Percentiles rank a stretch among this genome's conserved stretches.
phyloP scores from a whole-genome alignment of 2,797 vertebrate species.

The Muscicapa striata region DNA sequence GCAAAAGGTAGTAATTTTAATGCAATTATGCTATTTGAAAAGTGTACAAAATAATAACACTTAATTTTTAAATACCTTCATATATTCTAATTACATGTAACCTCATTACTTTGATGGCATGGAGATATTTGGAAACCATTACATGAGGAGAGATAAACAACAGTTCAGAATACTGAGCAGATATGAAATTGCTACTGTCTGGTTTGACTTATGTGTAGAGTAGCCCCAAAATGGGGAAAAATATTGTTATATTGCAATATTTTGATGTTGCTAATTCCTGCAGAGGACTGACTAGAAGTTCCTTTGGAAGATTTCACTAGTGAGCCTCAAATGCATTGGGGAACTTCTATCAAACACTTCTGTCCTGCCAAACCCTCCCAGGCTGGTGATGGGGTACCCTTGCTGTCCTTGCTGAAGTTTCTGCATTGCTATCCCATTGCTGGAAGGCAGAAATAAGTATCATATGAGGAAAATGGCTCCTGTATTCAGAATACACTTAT shows the following conservation, averaged over 20 bases:
- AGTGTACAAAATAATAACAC: neutral
- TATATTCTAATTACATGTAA: neutral
- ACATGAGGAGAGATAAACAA: neutral
- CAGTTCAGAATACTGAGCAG: neutral
- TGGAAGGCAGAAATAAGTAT: slow-evolving; percentile 14
- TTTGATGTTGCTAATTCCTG: neutral
- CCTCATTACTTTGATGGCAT: neutral
- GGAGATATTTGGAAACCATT: neutral
- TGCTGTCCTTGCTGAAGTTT: neutral
- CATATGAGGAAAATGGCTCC: neutral
- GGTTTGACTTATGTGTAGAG: neutral
- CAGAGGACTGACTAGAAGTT: neutral
- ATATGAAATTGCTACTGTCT: neutral
- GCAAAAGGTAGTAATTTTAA: neutral
- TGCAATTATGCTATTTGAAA: neutral
- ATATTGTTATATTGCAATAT: neutral
- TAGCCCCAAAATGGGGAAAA: neutral
- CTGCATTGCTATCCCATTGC: neutral
- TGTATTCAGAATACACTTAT: neutral
- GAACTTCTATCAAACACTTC: neutral
- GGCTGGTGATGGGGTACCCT: neutral
- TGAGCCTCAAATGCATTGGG: neutral
- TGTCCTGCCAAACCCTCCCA: neutral
- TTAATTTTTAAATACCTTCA: neutral
- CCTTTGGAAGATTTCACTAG: neutral